These are phyloP conservation scores for Triplophysa bombifrons DNA, from an alignment of 2,797 vertebrate species.

Conservation along the genomic window DNA sequence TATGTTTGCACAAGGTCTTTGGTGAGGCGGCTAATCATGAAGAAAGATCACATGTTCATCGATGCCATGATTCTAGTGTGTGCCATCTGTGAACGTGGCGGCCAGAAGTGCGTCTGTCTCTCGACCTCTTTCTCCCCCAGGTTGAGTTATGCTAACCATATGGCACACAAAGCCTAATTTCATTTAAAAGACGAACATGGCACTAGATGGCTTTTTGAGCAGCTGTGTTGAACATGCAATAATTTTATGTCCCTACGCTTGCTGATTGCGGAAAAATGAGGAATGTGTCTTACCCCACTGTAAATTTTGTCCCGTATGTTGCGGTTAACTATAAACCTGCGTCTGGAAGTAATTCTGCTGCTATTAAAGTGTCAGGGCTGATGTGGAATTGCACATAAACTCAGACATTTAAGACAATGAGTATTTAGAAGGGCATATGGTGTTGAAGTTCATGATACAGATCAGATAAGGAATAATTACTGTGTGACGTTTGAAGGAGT, in stretches of 20 bases:
- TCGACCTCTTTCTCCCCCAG: constrained; percentile 48
- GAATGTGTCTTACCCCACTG: constrained; percentile 52
- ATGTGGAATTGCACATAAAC: constrained; percentile 65
- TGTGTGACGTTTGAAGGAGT: constrained; percentile 45
- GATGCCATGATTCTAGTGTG: constrained; percentile 69
- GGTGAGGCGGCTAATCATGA: constrained; percentile 73
- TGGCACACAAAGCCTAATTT: constrained; percentile 35
- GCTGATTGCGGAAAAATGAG: constrained; percentile 34
- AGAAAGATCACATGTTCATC: constrained; percentile 66
- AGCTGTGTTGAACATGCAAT: constrained; percentile 26
- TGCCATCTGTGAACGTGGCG: constrained; percentile 74
- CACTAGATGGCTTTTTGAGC: constrained; percentile 22
- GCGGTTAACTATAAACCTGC: constrained; percentile 49
- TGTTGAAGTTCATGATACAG: constrained; percentile 56
- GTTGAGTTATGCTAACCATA: constrained; percentile 41
- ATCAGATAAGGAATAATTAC: constrained; percentile 50
- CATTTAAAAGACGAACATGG: constrained; percentile 13
- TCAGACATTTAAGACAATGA: constrained; percentile 61
- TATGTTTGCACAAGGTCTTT: constrained; percentile 66
- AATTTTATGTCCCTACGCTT: constrained; percentile 11
- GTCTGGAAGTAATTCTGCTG: constrained; percentile 74
- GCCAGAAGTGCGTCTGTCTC: constrained; percentile 47
- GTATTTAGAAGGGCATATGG: constrained; percentile 68
- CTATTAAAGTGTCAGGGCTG: constrained; percentile 71
- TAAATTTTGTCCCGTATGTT: constrained; percentile 54